Percentiles rank a stretch among this genome's conserved stretches.
phyloP scores from a whole-genome alignment of 2,888 invertebrate species.

The Phania funesta region DNA sequence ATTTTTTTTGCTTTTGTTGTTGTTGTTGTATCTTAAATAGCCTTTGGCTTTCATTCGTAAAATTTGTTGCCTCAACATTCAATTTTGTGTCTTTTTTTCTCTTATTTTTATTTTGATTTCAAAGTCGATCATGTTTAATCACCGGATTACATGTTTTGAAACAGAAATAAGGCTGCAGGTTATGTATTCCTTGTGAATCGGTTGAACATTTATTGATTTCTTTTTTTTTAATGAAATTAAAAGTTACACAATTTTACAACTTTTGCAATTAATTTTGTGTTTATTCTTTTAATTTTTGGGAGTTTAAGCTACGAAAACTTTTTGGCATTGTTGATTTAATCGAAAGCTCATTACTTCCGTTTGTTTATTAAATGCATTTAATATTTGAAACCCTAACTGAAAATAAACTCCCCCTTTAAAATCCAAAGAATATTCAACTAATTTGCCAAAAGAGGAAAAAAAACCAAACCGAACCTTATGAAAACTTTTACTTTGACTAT shows the following conservation, averaged over 20 bases:
- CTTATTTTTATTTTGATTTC: constrained; percentile 70
- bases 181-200: constrained; percentile 33
- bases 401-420: constrained; percentile 33
- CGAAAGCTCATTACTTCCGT: constrained; percentile 75
- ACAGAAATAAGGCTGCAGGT: constrained; percentile 41
- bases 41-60: constrained; percentile 62
- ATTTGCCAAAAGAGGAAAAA: constrained; percentile 76
- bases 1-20: constrained; percentile 13
- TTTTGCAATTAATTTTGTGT: constrained; percentile 63
- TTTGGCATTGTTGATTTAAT: constrained; percentile 66
- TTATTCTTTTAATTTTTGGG: background rate
- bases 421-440: constrained; percentile 71
- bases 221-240: background rate
- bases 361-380: constrained; percentile 72
- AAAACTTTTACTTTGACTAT: constrained; percentile 30
- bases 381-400: constrained; percentile 34
- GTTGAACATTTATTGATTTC: constrained; percentile 49
- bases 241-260: constrained; percentile 53
- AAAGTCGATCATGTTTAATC: constrained; percentile 76
- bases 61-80: constrained; percentile 29
- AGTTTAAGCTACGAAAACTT: constrained; percentile 25
- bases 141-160: constrained; percentile 71
- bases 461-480: background rate
- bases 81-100: constrained; percentile 14
- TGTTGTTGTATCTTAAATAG: constrained; percentile 66